Conservation (phyloP, 2,113 vertebrate genomes). For the Naja naja region DNA sequence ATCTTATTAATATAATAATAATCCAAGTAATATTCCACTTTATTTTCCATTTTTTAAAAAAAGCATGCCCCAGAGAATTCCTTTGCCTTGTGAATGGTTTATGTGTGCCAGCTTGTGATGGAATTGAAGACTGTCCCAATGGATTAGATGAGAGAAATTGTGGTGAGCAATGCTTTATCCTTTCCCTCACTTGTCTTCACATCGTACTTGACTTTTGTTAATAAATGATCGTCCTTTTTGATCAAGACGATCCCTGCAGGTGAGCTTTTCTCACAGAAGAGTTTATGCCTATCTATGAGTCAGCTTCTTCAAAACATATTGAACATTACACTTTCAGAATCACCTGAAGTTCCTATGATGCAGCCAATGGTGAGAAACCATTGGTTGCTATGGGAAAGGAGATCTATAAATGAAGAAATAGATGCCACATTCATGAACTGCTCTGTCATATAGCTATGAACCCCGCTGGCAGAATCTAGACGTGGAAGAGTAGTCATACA, state of each 20-base stretch:
- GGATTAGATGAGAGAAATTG: slow-evolving; percentile 92
- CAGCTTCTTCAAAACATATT: background rate
- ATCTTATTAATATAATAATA: background rate
- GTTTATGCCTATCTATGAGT: background rate
- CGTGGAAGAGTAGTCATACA: background rate
- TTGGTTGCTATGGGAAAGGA: background rate
- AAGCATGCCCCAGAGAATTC: slow-evolving; percentile 89
- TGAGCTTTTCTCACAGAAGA: background rate
- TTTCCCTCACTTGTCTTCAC: rapidly evolving
- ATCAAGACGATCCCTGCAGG: background rate
- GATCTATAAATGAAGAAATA: background rate
- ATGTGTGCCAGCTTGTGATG: slow-evolving; percentile 88
- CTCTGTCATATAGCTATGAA: background rate
- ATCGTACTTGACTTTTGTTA: background rate
- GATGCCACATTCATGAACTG: background rate
- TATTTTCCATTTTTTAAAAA: background rate
- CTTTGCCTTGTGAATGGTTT: slow-evolving; percentile 84
- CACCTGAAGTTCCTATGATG: background rate
- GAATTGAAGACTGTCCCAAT: slow-evolving; percentile 88
- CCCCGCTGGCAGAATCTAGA: background rate
- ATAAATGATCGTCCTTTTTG: background rate
- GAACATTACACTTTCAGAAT: background rate
- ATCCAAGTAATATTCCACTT: slow-evolving; percentile 6
- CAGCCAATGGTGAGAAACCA: background rate
- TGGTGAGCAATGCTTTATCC: slow-evolving; percentile 66